Conservation (phyloP, 2,113 vertebrate species). For the Brachypodius melanocephalos region DNA sequence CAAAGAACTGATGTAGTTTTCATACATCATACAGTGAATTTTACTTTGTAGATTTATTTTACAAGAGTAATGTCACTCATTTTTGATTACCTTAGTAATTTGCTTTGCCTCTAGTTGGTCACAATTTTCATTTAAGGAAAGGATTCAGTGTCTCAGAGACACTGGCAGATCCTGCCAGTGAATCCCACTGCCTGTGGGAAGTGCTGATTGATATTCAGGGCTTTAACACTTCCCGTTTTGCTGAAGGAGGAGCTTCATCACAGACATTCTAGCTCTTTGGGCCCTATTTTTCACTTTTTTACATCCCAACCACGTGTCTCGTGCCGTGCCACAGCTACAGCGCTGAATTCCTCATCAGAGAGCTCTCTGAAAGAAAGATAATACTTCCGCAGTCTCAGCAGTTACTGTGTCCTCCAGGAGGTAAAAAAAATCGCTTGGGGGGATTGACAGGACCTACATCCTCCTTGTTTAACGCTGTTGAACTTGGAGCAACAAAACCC, state of each 20-base stretch:
- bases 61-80: constrained; percentile 17
- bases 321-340: constrained; percentile 31
- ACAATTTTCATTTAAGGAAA: constrained; percentile 58
- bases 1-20: not conserved
- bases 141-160: constrained; percentile 21
- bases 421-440: not conserved
- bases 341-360: constrained; percentile 54
- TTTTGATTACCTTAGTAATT: constrained; percentile 53
- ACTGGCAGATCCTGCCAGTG: constrained; percentile 21
- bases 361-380: constrained; percentile 43
- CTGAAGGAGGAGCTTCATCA: constrained; percentile 54
- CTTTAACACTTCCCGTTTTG: constrained; percentile 64
- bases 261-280: constrained; percentile 42
- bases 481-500: not conserved
- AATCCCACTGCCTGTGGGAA: constrained; percentile 64
- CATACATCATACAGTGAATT: constrained; percentile 2
- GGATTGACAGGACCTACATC: not conserved
- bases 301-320: constrained; percentile 41
- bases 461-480: not conserved
- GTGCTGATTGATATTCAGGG: constrained; percentile 62
- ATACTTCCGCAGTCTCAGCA: constrained; percentile 21
- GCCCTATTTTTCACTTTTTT: constrained; percentile 54
- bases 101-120: constrained; percentile 44
- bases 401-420: not conserved
- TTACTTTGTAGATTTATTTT: constrained; percentile 24